These are phyloP conservation scores for Calypte anna DNA, from an alignment of 2,113 vertebrate species.

Conservation along the genomic window DNA sequence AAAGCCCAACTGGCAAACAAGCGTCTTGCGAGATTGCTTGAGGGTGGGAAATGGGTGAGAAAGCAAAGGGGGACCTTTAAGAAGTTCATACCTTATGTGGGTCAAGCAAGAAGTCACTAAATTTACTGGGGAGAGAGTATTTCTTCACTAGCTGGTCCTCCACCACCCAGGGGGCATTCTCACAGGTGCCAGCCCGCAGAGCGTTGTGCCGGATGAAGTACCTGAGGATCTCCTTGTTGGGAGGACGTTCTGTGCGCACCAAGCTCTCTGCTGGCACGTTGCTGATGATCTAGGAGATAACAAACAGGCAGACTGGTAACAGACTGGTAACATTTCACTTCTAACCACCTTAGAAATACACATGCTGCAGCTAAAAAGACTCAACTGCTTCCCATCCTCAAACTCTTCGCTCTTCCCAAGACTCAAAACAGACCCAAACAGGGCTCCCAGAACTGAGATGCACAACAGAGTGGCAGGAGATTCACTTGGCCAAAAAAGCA, in stretches of 20 bases:
- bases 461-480: background rate
- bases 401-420: background rate
- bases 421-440: background rate
- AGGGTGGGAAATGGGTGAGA: background rate
- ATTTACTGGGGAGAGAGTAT: constrained; percentile 94
- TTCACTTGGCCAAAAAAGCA: background rate
- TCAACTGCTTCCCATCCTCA: background rate
- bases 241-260: constrained; percentile 91
- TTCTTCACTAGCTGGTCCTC: constrained; percentile 96
- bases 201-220: constrained; percentile 97
- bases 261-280: constrained; percentile 91
- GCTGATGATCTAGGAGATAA: constrained; percentile 87
- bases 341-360: background rate
- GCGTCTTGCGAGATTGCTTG: background rate
- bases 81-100: constrained; percentile 89
- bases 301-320: background rate
- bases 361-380: background rate
- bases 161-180: constrained; percentile 96
- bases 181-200: constrained; percentile 87
- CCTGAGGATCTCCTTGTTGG: constrained; percentile 97
- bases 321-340: background rate
- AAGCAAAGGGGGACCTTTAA: background rate
- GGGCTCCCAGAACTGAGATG: background rate
- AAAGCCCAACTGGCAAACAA: background rate
- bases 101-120: constrained; percentile 95